Base-by-base conservation (phyloP, 2,113 vertebrate genomes). In the Myiozetetes cayanensis region DNA sequence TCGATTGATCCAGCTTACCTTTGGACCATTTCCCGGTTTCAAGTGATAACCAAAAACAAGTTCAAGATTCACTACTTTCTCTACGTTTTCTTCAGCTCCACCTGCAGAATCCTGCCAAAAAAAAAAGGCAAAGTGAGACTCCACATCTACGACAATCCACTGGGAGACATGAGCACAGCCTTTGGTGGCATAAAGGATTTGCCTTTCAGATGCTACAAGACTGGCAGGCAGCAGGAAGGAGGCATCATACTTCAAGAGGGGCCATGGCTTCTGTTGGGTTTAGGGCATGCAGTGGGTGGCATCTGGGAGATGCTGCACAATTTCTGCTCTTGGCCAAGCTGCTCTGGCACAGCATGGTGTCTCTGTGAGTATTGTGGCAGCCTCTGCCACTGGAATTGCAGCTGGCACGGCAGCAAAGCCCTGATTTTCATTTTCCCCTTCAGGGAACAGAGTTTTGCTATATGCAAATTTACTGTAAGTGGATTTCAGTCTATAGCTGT, bases 21-120 rank as follows among this genome's bases (percentile, higher is more conserved):
- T 97, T 85, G 97, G 98, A 44, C 98, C 98, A 9, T 78, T 99
- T 96, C 98, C 99, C 4, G 99, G 98, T 97, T 99, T 99, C 98
- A 99, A 98, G 96, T 99, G 99, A 96, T 99, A 99, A 77, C 99
- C 99, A 97, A 99, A 99, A 94, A 99, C 99, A 37, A 99, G 98
- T 97, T 99, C 99, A 92, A 99, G 98, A 94, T 98, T 98, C 63
- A 99, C 98, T 30, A 97, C 94, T 97, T 99, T 99, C 91, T 97
- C 98, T 86, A 96, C 91, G 82, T 98, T 98, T 93, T 98, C 98
- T 94, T 99, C 98, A 31, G 98, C 95, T 96, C 98, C 98, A 89
- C 98, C 97, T 41, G 84, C 96, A 70, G 97, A 98, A 92, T 99
- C 98, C 99, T 99, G 88, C 43, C 89, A 56, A 63, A 63, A 97